These are phyloP conservation scores for Pyrocoelia pectoralis DNA, from an alignment of 2,888 invertebrate species.

Conservation along the genomic window DNA sequence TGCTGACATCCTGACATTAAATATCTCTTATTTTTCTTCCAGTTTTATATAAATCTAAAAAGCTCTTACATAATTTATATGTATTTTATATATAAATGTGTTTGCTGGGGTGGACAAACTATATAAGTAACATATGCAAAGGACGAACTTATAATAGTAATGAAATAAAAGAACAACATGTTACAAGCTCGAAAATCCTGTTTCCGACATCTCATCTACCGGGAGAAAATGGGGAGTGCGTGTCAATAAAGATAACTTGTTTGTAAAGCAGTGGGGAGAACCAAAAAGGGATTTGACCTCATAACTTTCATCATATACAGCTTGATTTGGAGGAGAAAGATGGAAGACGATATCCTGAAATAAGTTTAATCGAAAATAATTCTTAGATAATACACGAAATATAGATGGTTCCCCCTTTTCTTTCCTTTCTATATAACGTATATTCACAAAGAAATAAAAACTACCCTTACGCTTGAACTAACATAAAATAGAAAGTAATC, in stretches of 20 bases:
- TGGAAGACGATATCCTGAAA: neutral
- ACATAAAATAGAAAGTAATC: slow-evolving; percentile 9
- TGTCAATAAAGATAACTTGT: slow-evolving; percentile 37
- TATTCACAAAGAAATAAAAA: neutral
- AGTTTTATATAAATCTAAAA: too few relatives aligned
- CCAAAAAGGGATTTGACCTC: slow-evolving; percentile 23
- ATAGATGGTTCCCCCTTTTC: too few relatives aligned
- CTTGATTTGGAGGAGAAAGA: neutral
- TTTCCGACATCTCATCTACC: slow-evolving; percentile 22
- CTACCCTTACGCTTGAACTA: neutral
- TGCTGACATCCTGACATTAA: too few relatives aligned
- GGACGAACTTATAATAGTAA: too few relatives aligned
- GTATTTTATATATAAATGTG: too few relatives aligned
- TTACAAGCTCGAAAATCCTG: slow-evolving; percentile 15
- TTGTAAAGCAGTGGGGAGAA: slow-evolving; percentile 14
- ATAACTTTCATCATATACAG: slow-evolving; percentile 17
- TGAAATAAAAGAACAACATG: neutral
- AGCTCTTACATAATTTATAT: too few relatives aligned
- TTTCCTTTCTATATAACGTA: too few relatives aligned
- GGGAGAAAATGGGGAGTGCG: slow-evolving; percentile 26
- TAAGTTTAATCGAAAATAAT: neutral
- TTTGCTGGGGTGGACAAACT: too few relatives aligned
- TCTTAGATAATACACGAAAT: neutral
- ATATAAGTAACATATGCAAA: too few relatives aligned
- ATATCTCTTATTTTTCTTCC: too few relatives aligned